Conservation (phyloP, 2,888 invertebrate species). For the Rhabditoides inermis region DNA sequence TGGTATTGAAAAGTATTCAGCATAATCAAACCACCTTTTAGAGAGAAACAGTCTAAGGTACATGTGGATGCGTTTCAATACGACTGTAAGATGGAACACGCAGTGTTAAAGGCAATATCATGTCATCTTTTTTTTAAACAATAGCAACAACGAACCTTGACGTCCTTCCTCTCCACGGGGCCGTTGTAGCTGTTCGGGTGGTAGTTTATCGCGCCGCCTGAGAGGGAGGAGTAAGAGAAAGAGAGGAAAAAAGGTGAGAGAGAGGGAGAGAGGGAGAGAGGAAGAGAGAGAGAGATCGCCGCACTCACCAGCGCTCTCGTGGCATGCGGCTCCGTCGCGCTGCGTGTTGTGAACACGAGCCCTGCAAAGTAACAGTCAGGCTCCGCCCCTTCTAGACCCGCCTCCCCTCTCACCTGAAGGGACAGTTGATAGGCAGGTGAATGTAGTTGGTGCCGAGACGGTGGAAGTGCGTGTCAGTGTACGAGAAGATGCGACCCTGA, state of each 20-base stretch:
- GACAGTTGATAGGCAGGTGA: slow-evolving; percentile 61
- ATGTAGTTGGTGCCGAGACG: slow-evolving; percentile 80
- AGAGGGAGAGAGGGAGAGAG: background rate
- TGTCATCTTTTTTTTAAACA: too few species aligned
- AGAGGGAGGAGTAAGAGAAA: background rate
- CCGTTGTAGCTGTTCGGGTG: slow-evolving; percentile 90
- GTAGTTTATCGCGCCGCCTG: slow-evolving; percentile 75
- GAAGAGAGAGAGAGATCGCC: background rate
- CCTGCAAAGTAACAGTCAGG: slow-evolving; percentile 67
- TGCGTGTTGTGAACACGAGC: slow-evolving; percentile 20
- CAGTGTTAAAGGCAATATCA: too few species aligned
- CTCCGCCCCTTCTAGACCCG: too few species aligned
- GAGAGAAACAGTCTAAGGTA: too few species aligned
- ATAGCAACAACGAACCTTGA: too few species aligned
- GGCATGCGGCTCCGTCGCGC: slow-evolving; percentile 21
- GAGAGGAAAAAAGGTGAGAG: background rate
- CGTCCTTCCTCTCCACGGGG: slow-evolving; percentile 60
- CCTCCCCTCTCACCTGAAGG: background rate
- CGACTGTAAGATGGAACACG: too few species aligned
- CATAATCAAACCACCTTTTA: too few species aligned
- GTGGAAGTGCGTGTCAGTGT: slow-evolving; percentile 81
- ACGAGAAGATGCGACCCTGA: slow-evolving; percentile 55
- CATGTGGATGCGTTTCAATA: too few species aligned
- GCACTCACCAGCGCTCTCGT: background rate
- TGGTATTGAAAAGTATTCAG: too few species aligned